These are phyloP conservation scores for Odontocerum albicorne DNA, from an alignment of 2,888 invertebrate genomes.

Conservation along the genomic window DNA sequence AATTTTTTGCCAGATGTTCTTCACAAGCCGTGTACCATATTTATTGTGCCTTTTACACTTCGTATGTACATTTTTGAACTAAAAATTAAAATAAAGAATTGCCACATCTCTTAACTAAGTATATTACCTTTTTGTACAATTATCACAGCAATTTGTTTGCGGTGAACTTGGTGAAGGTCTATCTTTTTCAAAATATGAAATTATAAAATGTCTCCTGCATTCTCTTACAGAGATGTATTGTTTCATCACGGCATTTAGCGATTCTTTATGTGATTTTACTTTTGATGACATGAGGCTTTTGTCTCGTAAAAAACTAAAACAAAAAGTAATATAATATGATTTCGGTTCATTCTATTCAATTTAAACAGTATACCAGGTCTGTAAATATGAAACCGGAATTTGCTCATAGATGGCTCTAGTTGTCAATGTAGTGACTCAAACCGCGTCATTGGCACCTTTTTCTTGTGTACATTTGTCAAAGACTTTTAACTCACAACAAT, in stretches of 20 bases:
- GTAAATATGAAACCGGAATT: no score
- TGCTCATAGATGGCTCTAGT: no score
- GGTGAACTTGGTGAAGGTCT: slow-evolving; percentile 11
- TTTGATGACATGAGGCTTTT: slow-evolving; percentile 7
- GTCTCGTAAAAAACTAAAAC: slow-evolving; percentile 37
- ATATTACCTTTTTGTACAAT: slow-evolving; percentile 25
- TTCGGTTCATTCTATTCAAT: no score
- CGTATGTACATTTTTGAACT: not conserved
- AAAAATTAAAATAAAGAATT: not conserved
- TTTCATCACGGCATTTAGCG: slow-evolving; percentile 23
- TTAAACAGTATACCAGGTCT: no score
- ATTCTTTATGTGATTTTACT: slow-evolving; percentile 13
- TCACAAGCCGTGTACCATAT: no score
- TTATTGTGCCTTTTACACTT: not conserved
- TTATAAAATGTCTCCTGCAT: slow-evolving; percentile 24
- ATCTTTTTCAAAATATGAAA: slow-evolving; percentile 29
- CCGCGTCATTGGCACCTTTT: no score
- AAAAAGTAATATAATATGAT: not conserved
- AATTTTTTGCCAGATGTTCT: no score
- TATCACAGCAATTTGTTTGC: slow-evolving; percentile 32
- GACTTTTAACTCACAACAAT: no score
- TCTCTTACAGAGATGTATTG: slow-evolving; percentile 21
- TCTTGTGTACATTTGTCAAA: no score
- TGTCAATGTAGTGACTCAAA: no score
- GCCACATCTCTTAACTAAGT: not conserved